Conservation (phyloP, 2,888 invertebrate genomes). For the Arge pagana region DNA sequence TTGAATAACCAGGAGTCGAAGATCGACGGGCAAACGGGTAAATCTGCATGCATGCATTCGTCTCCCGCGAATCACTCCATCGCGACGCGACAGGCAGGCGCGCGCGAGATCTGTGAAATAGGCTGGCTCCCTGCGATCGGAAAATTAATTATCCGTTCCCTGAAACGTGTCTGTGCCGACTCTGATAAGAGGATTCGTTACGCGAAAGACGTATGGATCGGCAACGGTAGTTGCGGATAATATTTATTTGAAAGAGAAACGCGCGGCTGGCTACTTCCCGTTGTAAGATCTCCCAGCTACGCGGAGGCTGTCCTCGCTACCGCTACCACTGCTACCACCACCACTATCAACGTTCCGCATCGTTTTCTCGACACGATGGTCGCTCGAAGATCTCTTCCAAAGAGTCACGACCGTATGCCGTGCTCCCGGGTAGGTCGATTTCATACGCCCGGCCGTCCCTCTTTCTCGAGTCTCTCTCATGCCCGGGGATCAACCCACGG, state of each 20-base stretch:
- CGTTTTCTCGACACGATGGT: too few species aligned
- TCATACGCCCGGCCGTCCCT: conserved; percentile 13
- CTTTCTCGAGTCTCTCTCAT: not conserved
- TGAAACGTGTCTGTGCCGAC: not conserved
- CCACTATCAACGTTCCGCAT: too few species aligned
- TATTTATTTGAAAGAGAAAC: conserved; percentile 9
- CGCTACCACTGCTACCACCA: too few species aligned
- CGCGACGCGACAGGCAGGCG: conserved; percentile 1
- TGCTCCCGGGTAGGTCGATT: conserved; percentile 1
- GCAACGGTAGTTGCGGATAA: conserved; percentile 4
- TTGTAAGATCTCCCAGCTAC: conserved; percentile 1
- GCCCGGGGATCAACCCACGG: not conserved
- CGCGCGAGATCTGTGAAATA: conserved; percentile 2
- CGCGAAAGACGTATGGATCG: not conserved
- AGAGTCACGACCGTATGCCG: conserved; percentile 11
- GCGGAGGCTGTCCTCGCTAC: not conserved
- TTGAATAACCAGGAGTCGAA: too few species aligned
- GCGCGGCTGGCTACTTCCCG: conserved; percentile 6
- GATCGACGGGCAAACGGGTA: too few species aligned
- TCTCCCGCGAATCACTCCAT: conserved; percentile 4
- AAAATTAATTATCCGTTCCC: too few species aligned
- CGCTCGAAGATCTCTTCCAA: conserved; percentile 1
- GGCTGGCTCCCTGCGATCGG: too few species aligned
- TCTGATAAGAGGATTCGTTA: conserved; percentile 16
- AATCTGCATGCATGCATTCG: conserved; percentile 7